Evolutionary conservation across 2,797 vertebrate species (phyloP).

Genomic region (Gymnodraco acuticeps): DNA sequence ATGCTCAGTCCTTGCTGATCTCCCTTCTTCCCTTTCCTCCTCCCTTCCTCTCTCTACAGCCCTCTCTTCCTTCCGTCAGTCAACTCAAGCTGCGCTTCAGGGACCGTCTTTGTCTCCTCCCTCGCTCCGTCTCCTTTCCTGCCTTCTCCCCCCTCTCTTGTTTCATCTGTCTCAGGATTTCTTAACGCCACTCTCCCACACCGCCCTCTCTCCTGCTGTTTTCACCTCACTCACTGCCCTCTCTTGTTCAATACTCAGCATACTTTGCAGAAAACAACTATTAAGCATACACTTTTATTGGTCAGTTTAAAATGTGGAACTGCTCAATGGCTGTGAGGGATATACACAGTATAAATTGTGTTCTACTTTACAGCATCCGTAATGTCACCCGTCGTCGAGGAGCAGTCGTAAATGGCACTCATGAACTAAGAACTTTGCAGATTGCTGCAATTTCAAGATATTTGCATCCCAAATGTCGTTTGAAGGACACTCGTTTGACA

Average conservation of each 20-base stretch:
- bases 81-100: conserved; percentile 55
- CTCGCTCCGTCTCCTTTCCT: conserved; percentile 48
- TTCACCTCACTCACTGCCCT: conserved; percentile 44
- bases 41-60: conserved; percentile 50
- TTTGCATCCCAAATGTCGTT: conserved; percentile 62
- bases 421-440: conserved; percentile 49
- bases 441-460: conserved; percentile 51
- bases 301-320: conserved; percentile 65
- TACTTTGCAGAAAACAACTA: conserved; percentile 64
- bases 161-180: conserved; percentile 69
- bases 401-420: conserved; percentile 57
- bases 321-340: conserved; percentile 37
- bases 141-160: conserved; percentile 41
- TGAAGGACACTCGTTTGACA: conserved; percentile 62
- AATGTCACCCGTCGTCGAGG: conserved; percentile 43
- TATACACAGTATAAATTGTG: conserved; percentile 67
- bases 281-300: conserved; percentile 73
- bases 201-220: conserved; percentile 60
- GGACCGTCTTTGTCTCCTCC: conserved; percentile 67
- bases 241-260: conserved; percentile 49
- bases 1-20: conserved; percentile 64
- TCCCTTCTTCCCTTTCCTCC: conserved; percentile 67
- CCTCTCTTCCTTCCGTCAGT: conserved; percentile 71
- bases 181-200: conserved; percentile 66
- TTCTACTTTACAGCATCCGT: conserved; percentile 60